Conservation (phyloP, 2,888 invertebrate species). For the Rotaria sp. region DNA sequence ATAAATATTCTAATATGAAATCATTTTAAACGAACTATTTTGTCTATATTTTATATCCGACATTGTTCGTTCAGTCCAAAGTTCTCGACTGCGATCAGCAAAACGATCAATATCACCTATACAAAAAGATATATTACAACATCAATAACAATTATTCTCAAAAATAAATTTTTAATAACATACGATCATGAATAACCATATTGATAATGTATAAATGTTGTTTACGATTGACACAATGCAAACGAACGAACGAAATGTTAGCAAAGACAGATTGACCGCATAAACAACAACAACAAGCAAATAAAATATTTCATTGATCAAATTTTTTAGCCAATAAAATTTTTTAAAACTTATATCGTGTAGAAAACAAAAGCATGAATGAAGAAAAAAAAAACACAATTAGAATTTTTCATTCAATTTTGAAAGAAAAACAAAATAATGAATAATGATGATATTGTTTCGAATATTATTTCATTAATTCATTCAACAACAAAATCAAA, state of each 20-base stretch:
- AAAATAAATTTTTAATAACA: background rate
- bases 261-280: background rate
- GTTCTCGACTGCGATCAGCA: constrained; percentile 39
- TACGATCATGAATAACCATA: constrained; percentile 21
- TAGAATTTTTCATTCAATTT: background rate
- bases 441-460: constrained; percentile 26
- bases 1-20: background rate
- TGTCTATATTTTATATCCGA: background rate
- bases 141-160: no score
- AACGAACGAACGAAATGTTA: background rate
- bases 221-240: background rate
- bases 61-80: constrained; percentile 31
- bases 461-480: constrained; percentile 15
- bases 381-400: no score
- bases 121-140: no score
- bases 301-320: background rate
- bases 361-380: no score
- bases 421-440: background rate
- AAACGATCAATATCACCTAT: constrained; percentile 35
- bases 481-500: background rate
- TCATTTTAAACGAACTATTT: background rate
- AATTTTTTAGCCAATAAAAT: background rate
- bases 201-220: background rate
- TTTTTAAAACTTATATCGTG: background rate
- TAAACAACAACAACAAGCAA: background rate